Evolutionary conservation across 2,797 vertebrate genomes (phyloP).

Genomic region (Trematomus bernacchii): DNA sequence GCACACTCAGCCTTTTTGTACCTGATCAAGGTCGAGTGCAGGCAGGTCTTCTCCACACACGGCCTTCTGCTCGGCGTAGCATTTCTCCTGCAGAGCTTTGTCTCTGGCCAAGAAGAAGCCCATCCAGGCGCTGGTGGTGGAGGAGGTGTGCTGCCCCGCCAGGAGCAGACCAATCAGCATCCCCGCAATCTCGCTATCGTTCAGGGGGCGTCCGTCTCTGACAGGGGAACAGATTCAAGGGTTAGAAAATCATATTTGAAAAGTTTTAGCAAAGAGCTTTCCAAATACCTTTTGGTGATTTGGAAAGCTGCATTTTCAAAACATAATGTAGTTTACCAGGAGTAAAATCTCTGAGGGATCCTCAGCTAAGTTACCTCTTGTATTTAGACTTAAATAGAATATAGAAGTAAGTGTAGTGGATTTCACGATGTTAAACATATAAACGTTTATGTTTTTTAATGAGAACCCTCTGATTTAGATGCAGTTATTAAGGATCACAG

Average conservation of each 20-base stretch:
- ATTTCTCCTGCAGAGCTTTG: constrained; percentile 89
- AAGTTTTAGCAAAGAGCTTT: background rate
- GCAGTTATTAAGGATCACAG: background rate
- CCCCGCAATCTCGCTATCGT: constrained; percentile 90
- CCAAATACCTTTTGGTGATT: background rate
- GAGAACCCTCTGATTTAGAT: background rate
- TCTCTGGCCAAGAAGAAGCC: constrained; percentile 95
- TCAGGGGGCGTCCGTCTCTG: constrained; percentile 90
- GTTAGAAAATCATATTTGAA: background rate
- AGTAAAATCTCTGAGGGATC: background rate
- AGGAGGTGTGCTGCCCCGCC: constrained; percentile 97
- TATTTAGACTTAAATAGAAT: background rate
- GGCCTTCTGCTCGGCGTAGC: constrained; percentile 91
- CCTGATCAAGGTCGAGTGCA: constrained; percentile 91
- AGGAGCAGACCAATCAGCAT: constrained; percentile 96
- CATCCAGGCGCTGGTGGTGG: constrained; percentile 97
- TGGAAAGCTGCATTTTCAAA: background rate
- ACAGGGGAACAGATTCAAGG: no score
- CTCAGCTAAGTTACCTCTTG: background rate
- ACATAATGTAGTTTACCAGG: background rate
- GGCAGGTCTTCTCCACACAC: constrained; percentile 90
- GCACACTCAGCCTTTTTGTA: constrained; percentile 50
- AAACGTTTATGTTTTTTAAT: background rate
- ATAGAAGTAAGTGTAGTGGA: background rate
- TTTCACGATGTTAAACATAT: background rate